Conservation (phyloP, 2,797 vertebrate genomes). For the Luscinia luscinia region DNA sequence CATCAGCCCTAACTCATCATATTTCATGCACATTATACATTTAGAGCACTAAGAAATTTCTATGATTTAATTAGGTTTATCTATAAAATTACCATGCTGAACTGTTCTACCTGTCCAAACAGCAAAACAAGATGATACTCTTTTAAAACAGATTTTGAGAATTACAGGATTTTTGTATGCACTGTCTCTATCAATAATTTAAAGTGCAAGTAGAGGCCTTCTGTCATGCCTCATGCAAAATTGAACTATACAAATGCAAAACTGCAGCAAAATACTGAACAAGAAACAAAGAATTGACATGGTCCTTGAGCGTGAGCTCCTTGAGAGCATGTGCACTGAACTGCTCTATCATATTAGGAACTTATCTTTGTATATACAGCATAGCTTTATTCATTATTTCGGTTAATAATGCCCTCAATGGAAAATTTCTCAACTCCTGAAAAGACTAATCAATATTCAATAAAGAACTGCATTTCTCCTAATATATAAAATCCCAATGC, state of each 20-base stretch:
- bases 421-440: constrained; percentile 5
- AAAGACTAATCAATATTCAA: constrained; percentile 48
- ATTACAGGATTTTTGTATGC: neutral
- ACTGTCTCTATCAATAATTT: constrained; percentile 32
- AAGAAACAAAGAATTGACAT: neutral
- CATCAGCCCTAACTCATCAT: constrained; percentile 32
- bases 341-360: neutral
- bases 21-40: neutral
- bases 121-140: neutral
- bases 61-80: neutral
- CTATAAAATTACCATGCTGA: neutral
- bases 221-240: constrained; percentile 44
- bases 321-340: neutral
- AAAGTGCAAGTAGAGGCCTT: constrained; percentile 20
- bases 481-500: constrained; percentile 36
- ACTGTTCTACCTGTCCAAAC: neutral
- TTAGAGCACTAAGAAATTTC: neutral
- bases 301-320: neutral
- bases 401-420: neutral
- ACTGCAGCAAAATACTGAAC: neutral
- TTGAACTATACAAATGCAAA: constrained; percentile 30
- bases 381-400: constrained; percentile 3
- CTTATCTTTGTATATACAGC: neutral
- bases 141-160: constrained; percentile 1
- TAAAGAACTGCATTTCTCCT: constrained; percentile 47